Evolutionary conservation across 2,113 vertebrate genomes (phyloP).

Genomic region (Leucopsar rothschildi): DNA sequence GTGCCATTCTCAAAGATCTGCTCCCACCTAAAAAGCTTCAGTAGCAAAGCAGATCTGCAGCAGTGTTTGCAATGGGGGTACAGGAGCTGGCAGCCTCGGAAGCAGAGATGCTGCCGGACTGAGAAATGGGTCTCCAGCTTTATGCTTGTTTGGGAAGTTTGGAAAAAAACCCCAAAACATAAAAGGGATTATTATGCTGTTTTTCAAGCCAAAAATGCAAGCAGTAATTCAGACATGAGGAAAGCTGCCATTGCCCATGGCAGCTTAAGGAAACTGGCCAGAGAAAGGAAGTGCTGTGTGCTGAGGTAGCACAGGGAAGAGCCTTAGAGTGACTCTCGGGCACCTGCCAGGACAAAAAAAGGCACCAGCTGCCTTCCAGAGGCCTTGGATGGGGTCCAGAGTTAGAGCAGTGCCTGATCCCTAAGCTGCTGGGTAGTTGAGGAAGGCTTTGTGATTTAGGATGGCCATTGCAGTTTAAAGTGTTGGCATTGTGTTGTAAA

Average conservation of each 20-base stretch:
- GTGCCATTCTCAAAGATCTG: background rate
- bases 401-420: background rate
- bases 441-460: background rate
- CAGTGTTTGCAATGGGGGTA: background rate
- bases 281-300: background rate
- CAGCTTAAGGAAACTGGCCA: background rate
- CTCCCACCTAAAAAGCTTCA: background rate
- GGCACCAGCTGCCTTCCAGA: background rate
- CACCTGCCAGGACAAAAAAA: constrained; percentile 11
- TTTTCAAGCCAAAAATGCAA: background rate
- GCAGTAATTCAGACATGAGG: background rate
- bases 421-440: background rate
- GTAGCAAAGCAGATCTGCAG: background rate
- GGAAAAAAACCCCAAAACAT: background rate
- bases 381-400: constrained; percentile 13
- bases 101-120: background rate
- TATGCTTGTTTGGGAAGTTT: background rate
- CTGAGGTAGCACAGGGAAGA: background rate
- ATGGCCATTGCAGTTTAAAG: background rate
- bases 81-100: background rate
- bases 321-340: background rate
- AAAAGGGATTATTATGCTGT: background rate
- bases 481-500: background rate
- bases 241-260: background rate
- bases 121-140: constrained; percentile 2